These are phyloP conservation scores for Boleophthalmus pectinirostris DNA, from an alignment of 2,113 vertebrate genomes.

Conservation along the genomic window DNA sequence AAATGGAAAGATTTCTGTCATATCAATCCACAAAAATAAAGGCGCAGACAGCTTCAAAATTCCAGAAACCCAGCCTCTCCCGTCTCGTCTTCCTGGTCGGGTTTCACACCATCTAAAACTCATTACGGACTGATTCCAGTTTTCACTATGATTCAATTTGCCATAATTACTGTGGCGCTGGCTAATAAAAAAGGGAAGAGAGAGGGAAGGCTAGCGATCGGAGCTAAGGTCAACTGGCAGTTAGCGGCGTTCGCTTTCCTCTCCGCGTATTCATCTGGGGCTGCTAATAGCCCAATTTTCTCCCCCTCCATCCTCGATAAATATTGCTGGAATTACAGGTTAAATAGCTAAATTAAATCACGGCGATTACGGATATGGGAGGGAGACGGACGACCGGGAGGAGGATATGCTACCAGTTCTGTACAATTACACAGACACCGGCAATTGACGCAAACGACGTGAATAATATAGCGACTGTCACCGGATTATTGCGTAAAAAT, in stretches of 20 bases:
- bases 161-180: constrained; percentile 93
- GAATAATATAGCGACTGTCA: constrained; percentile 83
- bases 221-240: constrained; percentile 97
- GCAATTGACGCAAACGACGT: constrained; percentile 78
- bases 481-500: constrained; percentile 47
- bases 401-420: constrained; percentile 27
- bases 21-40: neutral
- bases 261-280: constrained; percentile 98
- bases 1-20: neutral
- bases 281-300: constrained; percentile 98
- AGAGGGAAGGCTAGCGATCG: constrained; percentile 84
- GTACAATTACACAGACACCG: constrained; percentile 89
- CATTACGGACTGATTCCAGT: constrained; percentile 93
- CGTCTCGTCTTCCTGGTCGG: constrained; percentile 14
- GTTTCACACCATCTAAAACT: constrained; percentile 86
- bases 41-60: neutral
- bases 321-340: constrained; percentile 99
- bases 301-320: constrained; percentile 96
- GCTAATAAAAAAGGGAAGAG: constrained; percentile 84
- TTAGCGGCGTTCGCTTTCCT: constrained; percentile 99
- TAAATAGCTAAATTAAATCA: constrained; percentile 99
- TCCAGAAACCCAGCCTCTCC: neutral
- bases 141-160: constrained; percentile 93
- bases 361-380: constrained; percentile 86
- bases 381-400: constrained; percentile 21